phyloP scores from a whole-genome alignment of 2,113 vertebrate genomes.

The Cyanoliseus patagonus region DNA sequence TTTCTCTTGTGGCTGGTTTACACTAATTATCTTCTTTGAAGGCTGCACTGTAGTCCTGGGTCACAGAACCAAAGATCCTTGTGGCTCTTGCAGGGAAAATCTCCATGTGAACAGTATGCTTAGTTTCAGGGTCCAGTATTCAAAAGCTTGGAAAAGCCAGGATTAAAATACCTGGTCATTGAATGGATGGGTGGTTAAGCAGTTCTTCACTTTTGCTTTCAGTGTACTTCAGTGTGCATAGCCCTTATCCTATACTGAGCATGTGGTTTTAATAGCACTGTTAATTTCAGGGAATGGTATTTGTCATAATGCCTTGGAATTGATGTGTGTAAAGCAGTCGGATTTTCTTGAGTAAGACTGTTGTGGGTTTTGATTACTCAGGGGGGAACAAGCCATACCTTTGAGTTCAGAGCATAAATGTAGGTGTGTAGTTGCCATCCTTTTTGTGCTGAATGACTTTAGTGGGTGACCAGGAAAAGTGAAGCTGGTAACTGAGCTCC shows the following conservation, averaged over 20 bases:
- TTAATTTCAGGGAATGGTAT: neutral
- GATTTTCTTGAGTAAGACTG: neutral
- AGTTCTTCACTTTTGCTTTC: neutral
- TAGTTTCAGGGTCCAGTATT: neutral
- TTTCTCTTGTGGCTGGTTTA: neutral
- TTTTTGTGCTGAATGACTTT: neutral
- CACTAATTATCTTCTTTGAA: neutral
- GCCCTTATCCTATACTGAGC: neutral
- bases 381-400: neutral
- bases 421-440: neutral
- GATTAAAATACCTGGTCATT: neutral
- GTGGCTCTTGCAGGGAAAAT: neutral
- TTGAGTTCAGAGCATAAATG: neutral
- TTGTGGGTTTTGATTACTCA: neutral
- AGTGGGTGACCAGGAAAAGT: neutral
- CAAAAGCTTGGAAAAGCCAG: neutral
- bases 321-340: neutral
- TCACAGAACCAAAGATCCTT: neutral
- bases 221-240: fast-evolving
- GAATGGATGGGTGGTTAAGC: neutral
- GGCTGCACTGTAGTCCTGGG: neutral
- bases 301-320: neutral
- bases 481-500: neutral
- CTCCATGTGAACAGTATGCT: no score
- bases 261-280: neutral